Evolutionary conservation across 2,888 invertebrate species (phyloP).

Genomic region (Marronus borbonicus): DNA sequence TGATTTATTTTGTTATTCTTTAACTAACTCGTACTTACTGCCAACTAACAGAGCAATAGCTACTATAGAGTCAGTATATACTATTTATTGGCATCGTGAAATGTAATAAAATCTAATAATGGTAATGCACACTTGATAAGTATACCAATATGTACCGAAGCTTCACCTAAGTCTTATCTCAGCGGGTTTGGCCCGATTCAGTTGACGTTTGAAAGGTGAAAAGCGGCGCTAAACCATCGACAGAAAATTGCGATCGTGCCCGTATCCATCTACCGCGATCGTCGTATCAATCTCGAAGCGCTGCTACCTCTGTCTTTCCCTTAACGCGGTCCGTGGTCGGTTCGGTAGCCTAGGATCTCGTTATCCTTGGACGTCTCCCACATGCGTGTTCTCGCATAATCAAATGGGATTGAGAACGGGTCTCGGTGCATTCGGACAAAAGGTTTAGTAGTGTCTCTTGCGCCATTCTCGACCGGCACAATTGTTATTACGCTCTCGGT

Average conservation of each 20-base stretch:
- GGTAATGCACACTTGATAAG: too few species aligned
- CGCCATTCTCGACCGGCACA: conserved; percentile 23
- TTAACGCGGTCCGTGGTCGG: neutral
- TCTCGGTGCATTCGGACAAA: conserved; percentile 63
- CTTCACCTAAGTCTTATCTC: conserved; percentile 26
- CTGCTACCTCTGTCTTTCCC: conserved; percentile 4
- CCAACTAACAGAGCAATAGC: too few species aligned
- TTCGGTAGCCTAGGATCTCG: conserved; percentile 32
- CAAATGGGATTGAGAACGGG: conserved; percentile 63
- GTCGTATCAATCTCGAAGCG: conserved; percentile 39
- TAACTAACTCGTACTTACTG: too few species aligned
- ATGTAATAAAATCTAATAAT: too few species aligned
- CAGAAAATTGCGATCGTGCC: conserved; percentile 52
- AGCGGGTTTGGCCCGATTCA: neutral
- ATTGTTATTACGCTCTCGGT: conserved; percentile 27
- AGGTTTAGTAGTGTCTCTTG: conserved; percentile 56
- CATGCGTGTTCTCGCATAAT: conserved; percentile 67
- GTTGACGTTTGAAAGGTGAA: conserved; percentile 49
- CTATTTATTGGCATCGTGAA: neutral
- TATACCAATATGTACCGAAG: conserved; percentile 17
- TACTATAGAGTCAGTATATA: too few species aligned
- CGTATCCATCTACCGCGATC: conserved; percentile 36
- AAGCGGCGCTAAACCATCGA: conserved; percentile 49
- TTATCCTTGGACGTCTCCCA: conserved; percentile 51
- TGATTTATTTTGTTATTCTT: too few species aligned